These are phyloP conservation scores for Halocynthia roretzi DNA, from an alignment of 23 tunicate genomes.

Conservation along the genomic window DNA sequence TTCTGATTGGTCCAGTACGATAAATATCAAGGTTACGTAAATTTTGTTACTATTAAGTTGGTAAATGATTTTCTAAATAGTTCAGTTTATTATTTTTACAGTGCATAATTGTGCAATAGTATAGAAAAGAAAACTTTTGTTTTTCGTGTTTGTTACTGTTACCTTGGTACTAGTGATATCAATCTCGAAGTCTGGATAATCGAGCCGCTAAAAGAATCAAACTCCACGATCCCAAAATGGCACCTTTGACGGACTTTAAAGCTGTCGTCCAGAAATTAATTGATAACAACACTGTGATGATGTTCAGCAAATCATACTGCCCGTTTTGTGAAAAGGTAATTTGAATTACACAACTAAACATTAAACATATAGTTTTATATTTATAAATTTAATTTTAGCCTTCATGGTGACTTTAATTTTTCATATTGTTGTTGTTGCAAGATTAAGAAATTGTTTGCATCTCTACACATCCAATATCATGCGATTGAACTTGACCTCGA, in stretches of 20 bases:
- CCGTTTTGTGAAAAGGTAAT: slow-evolving; percentile 80
- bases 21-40: too few species aligned
- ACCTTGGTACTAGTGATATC: too few species aligned
- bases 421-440: background rate
- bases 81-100: too few species aligned
- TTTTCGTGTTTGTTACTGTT: too few species aligned
- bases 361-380: background rate
- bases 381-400: too few species aligned
- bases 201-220: slow-evolving; percentile 1
- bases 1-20: too few species aligned
- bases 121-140: too few species aligned
- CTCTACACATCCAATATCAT: slow-evolving; percentile 31
- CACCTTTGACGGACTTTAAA: slow-evolving; percentile 7
- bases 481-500: slow-evolving; percentile 50
- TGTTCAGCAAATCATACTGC: slow-evolving; percentile 90
- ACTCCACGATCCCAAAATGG: slow-evolving; percentile 13
- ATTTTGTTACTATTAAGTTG: too few species aligned
- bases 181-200: too few species aligned
- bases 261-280: slow-evolving; percentile 27
- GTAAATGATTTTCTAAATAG: too few species aligned
- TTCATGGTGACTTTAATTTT: too few species aligned
- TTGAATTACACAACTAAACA: background rate
- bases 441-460: slow-evolving; percentile 44
- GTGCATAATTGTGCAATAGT: too few species aligned
- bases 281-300: slow-evolving; percentile 60